Evolutionary conservation across 2,797 vertebrate genomes (phyloP), one percentile per base, ranked within the genome.

Genomic region (Danionella dracula): DNA sequence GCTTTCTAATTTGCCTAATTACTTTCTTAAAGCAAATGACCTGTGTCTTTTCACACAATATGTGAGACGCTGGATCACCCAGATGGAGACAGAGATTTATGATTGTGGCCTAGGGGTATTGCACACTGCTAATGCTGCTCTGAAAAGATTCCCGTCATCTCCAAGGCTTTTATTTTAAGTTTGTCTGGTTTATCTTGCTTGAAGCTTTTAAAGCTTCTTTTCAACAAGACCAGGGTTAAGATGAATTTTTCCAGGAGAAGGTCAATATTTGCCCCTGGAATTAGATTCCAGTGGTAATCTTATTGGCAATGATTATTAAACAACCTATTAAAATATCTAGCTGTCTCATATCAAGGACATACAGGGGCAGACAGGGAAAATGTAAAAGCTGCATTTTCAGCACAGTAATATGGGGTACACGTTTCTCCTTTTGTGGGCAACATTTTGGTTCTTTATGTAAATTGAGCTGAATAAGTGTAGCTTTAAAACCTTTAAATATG

Each of bases 1-100:
- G 3, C 42, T 34, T 19, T 27, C n/a, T 59, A 59, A 59, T 65
- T 49, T 38, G 37, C 55, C 54, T 63, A 51, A 70, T 68, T 54
- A 55, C 16, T 46, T 45, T 50, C 45, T 66, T 31, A n/a, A 58
- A 45, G 16, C 32, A 63, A 27, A 55, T 63, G 56, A 61, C 37
- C 46, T 37, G 45, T 67, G 44, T 32, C 23, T 51, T 37, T 66
- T 17, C 48, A 38, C 31, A 37, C 37, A 62, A 55, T 55, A 70
- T 55, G 42, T 34, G 45, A 11, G n/a, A 58, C 16, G 3, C 60
- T 21, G 4, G 13, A 42, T 23, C 5, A 4, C 3, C 31, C 55
- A 61, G 66, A 66, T 55, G 62, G 55, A 49, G 34, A 11, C 23
- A 19, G 27, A 15, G 10, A 58, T 16, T 27, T 13, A 38, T 60